Evolutionary conservation across 2,113 vertebrate species (phyloP).

Genomic region (Uria aalge): DNA sequence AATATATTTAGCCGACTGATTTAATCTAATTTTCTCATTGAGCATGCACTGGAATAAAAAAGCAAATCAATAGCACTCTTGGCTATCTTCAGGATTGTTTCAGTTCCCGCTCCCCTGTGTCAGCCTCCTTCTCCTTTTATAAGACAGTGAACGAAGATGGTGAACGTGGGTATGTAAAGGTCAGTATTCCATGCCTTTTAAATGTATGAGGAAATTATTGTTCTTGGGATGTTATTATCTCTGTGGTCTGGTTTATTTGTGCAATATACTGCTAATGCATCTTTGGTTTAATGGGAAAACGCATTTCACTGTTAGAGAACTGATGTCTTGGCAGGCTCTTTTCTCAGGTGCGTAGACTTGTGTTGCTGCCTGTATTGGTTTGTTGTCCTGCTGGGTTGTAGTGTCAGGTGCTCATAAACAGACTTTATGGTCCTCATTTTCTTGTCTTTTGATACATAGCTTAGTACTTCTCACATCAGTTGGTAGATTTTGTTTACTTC

Average conservation of each 20-base stretch:
- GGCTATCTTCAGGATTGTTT: not conserved
- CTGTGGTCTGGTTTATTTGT: not conserved
- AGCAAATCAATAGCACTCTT: conserved; percentile 15
- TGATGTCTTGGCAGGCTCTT: not conserved
- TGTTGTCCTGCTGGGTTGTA: not conserved
- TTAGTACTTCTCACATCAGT: not conserved
- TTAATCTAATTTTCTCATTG: conserved; percentile 34
- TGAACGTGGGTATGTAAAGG: not conserved
- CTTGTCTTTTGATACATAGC: not conserved
- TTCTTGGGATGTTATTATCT: not conserved
- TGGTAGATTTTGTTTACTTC: not conserved
- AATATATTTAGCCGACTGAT: conserved; percentile 19
- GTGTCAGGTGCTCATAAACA: not conserved
- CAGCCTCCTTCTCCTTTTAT: not conserved
- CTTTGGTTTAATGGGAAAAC: not conserved
- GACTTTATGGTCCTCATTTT: not conserved
- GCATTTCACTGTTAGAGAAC: rapidly evolving
- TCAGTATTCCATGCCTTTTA: not conserved
- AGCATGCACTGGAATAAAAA: conserved; percentile 34
- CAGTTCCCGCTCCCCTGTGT: not conserved
- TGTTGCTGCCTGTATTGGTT: not conserved
- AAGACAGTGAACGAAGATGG: not conserved
- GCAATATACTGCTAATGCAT: not conserved
- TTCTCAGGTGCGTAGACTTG: not conserved
- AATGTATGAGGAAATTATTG: not conserved